Evolutionary conservation across 1,140 invertebrate species (phyloP).

Genomic region (Amphibalanus amphitrite): DNA sequence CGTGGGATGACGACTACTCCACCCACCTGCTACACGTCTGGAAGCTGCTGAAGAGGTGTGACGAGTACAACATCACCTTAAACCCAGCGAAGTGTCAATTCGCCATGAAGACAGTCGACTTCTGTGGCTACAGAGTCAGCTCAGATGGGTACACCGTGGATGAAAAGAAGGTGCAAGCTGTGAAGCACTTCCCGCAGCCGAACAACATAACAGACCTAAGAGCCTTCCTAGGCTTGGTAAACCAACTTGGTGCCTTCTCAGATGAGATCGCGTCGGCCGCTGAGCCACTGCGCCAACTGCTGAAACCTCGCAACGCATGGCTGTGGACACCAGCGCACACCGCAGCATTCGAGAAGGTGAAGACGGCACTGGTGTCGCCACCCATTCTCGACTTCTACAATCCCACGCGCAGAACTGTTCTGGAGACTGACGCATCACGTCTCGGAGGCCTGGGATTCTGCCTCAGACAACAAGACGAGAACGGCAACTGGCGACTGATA

Average conservation of each 20-base stretch:
- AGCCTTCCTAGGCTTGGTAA: too few relatives aligned
- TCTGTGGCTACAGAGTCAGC: background rate
- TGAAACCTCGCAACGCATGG: too few relatives aligned
- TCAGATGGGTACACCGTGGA: too few relatives aligned
- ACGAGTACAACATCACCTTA: background rate
- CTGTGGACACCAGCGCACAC: background rate
- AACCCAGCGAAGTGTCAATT: background rate
- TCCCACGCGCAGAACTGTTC: background rate
- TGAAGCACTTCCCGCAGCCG: background rate
- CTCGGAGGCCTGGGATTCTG: background rate
- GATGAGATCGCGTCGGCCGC: background rate
- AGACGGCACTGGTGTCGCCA: background rate
- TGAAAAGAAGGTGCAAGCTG: background rate
- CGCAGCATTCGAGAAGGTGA: background rate
- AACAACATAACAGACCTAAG: too few relatives aligned
- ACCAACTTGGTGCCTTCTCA: background rate
- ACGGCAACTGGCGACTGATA: background rate
- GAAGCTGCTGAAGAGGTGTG: background rate
- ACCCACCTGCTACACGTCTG: background rate
- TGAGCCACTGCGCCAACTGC: too few relatives aligned
- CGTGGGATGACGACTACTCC: background rate
- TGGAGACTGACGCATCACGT: background rate
- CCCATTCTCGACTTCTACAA: background rate
- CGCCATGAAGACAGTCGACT: background rate
- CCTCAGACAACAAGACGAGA: background rate